phyloP scores from a whole-genome alignment of 2,888 invertebrate species.

The Philaethria dido region DNA sequence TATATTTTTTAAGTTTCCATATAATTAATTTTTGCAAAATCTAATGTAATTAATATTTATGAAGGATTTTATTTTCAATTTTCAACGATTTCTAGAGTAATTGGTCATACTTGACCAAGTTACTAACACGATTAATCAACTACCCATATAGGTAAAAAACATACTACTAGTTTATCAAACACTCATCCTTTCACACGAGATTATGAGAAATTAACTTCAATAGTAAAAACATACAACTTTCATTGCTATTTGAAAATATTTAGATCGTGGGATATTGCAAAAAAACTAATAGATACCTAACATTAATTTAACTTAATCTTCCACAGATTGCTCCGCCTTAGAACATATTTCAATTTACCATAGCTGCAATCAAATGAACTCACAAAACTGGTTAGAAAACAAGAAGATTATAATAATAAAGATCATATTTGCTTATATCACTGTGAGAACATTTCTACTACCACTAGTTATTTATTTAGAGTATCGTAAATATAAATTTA shows the following conservation, averaged over 20 bases:
- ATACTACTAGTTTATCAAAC: background rate
- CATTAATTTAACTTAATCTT: constrained; percentile 3
- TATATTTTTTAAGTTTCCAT: too few relatives aligned
- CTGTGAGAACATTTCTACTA: constrained; percentile 8
- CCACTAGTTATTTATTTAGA: constrained; percentile 1
- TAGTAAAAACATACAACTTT: background rate
- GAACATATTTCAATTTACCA: constrained; percentile 19
- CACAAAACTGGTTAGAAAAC: constrained; percentile 38
- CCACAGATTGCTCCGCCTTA: constrained; percentile 14
- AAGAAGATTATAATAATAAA: constrained; percentile 33
- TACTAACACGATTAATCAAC: background rate
- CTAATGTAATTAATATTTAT: background rate
- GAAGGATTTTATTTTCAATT: background rate
- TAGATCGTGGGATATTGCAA: constrained; percentile 25
- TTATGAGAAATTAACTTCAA: background rate
- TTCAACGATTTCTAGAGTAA: background rate
- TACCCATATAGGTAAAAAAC: background rate
- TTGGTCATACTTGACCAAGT: background rate
- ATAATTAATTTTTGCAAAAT: too few relatives aligned
- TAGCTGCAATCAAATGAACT: constrained; percentile 33
- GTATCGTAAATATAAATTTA: too few relatives aligned
- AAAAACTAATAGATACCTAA: constrained; percentile 14
- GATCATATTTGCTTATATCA: constrained; percentile 32
- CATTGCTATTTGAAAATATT: background rate
- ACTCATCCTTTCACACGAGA: constrained; percentile 9